Conservation (phyloP, 2,888 invertebrate species). For the Scrobipalpa costella region DNA sequence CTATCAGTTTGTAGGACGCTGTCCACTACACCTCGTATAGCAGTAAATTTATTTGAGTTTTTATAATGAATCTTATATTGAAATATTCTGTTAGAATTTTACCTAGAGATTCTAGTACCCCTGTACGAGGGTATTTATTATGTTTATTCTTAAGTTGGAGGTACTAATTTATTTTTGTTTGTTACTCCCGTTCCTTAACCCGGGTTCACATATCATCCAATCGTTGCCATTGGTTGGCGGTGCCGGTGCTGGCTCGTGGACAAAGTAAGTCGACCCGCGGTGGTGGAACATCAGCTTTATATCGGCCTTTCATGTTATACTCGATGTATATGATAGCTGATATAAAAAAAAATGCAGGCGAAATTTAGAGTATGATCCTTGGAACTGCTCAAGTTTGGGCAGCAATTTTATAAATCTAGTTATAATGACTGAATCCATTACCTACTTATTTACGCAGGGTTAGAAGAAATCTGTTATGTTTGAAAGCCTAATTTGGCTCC, state of each 20-base stretch:
- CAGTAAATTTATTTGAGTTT: too few relatives aligned
- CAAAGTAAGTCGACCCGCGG: slow-evolving; percentile 69
- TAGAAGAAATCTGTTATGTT: too few relatives aligned
- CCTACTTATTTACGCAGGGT: too few relatives aligned
- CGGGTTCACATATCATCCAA: slow-evolving; percentile 68
- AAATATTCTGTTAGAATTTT: neutral
- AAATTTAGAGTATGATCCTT: too few relatives aligned
- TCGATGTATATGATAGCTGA: neutral
- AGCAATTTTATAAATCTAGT: too few relatives aligned
- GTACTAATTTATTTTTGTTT: slow-evolving; percentile 78
- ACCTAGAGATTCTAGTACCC: neutral
- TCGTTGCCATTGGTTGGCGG: slow-evolving; percentile 63
- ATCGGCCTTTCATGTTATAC: slow-evolving; percentile 11
- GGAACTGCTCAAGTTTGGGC: too few relatives aligned
- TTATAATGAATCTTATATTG: neutral
- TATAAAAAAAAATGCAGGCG: neutral
- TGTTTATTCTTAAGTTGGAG: slow-evolving; percentile 54
- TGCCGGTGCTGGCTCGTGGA: slow-evolving; percentile 57
- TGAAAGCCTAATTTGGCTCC: too few relatives aligned
- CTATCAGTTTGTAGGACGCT: too few relatives aligned
- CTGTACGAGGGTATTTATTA: slow-evolving; percentile 20
- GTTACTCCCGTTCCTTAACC: slow-evolving; percentile 68
- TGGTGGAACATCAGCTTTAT: slow-evolving; percentile 37
- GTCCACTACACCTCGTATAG: too few relatives aligned
- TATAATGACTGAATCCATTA: too few relatives aligned